Conservation (phyloP, 2,113 vertebrate genomes). For the Plectropomus leopardus region DNA sequence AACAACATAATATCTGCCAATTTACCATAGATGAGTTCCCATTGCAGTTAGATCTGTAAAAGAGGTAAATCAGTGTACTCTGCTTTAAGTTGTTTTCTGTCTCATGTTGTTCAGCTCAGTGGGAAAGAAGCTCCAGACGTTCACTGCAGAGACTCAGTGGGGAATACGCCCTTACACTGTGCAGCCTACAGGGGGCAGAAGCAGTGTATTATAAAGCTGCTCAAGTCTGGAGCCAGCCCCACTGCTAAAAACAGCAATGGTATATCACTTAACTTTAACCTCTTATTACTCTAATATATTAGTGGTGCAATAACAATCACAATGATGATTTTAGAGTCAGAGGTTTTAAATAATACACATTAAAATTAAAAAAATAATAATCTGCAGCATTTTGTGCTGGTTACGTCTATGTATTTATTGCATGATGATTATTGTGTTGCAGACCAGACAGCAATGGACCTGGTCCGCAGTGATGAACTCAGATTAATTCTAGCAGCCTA, state of each 20-base stretch:
- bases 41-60: neutral
- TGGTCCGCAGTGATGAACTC: conserved; percentile 89
- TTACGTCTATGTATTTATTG: neutral
- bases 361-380: too few species aligned
- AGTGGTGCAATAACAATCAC: neutral
- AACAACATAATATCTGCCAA: neutral
- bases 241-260: conserved; percentile 89
- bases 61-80: neutral
- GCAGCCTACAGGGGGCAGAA: conserved; percentile 93
- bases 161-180: conserved; percentile 94
- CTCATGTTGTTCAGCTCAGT: conserved; percentile 83
- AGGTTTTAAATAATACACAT: neutral
- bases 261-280: conserved; percentile 60
- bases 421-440: conserved; percentile 52
- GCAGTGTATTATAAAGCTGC: conserved; percentile 90
- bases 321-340: neutral
- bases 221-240: conserved; percentile 89
- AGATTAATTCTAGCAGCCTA: conserved; percentile 86
- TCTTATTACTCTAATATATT: neutral
- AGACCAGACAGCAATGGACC: conserved; percentile 91
- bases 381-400: neutral
- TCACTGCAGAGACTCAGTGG: conserved; percentile 91
- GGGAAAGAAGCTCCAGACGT: conserved; percentile 87
- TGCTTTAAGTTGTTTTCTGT: neutral
- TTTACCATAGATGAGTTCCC: neutral